A percentile compares a stretch with the other conserved stretches of the same genome.
Conservation (phyloP, 2,888 invertebrate genomes). For the Acanthoscelides obtectus region DNA sequence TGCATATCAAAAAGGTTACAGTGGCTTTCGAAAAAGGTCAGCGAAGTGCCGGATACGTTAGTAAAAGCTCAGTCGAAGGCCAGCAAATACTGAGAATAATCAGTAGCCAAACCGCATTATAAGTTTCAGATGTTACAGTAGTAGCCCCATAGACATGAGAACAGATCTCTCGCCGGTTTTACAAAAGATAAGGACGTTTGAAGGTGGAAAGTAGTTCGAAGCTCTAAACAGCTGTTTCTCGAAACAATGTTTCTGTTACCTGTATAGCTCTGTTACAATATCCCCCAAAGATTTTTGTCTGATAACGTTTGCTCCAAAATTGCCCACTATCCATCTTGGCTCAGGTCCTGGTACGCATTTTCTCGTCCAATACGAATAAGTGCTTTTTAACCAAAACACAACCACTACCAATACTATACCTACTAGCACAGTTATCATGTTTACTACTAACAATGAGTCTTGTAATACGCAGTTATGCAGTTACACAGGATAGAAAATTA, state of each 20-base stretch:
- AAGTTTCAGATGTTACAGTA: too few species aligned
- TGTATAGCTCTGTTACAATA: slow-evolving; percentile 12
- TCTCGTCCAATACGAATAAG: slow-evolving; percentile 21
- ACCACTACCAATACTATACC: not conserved
- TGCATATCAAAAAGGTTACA: too few species aligned
- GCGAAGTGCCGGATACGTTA: too few species aligned
- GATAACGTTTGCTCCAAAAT: slow-evolving; percentile 25
- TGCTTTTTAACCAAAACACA: not conserved
- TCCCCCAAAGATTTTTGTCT: slow-evolving; percentile 23
- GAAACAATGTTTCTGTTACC: slow-evolving; percentile 9
- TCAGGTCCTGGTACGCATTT: slow-evolving; percentile 22
- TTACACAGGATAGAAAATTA: not conserved
- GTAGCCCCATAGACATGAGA: too few species aligned
- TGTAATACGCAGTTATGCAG: not conserved
- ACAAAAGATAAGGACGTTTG: too few species aligned
- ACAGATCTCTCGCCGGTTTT: too few species aligned
- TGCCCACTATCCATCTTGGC: slow-evolving; percentile 28
- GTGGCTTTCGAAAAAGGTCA: too few species aligned
- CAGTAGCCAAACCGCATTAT: too few species aligned
- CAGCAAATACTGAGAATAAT: too few species aligned
- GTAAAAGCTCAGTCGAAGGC: too few species aligned
- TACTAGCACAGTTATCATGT: not conserved
- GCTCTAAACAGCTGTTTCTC: not conserved
- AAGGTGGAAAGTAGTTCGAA: too few species aligned
- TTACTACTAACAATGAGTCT: not conserved